These are phyloP conservation scores for Xestia sexstrigata DNA, from an alignment of 2,888 invertebrate species.

Conservation along the genomic window DNA sequence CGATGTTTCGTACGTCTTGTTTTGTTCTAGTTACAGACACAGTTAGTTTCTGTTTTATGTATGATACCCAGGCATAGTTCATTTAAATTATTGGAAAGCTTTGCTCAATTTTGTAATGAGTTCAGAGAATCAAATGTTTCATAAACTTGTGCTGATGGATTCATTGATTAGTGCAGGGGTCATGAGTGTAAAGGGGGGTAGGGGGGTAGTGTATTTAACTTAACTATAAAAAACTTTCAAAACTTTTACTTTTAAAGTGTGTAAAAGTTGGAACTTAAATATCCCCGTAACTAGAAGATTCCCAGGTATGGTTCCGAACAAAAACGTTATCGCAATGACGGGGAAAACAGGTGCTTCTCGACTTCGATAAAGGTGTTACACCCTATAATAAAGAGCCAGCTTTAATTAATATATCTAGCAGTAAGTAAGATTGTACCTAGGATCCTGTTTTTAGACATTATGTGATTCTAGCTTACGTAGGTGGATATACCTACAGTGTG, in stretches of 20 bases:
- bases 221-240: no score
- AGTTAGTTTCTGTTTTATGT: not conserved
- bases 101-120: not conserved
- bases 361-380: not conserved
- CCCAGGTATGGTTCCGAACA: not conserved
- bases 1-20: not conserved
- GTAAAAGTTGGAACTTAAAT: not conserved
- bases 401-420: not conserved
- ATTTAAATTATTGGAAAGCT: not conserved
- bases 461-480: not conserved
- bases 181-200: no score
- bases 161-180: not conserved
- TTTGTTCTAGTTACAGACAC: not conserved
- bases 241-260: no score
- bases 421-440: not conserved
- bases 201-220: no score
- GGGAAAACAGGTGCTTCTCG: not conserved
- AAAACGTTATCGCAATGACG: not conserved
- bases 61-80: not conserved
- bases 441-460: not conserved
- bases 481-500: no score
- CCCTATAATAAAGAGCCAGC: no score
- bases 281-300: not conserved
- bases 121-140: not conserved
- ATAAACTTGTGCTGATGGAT: not conserved